Base-by-base conservation (phyloP, 2,888 invertebrate species). In the Dryadula phaetusa region DNA sequence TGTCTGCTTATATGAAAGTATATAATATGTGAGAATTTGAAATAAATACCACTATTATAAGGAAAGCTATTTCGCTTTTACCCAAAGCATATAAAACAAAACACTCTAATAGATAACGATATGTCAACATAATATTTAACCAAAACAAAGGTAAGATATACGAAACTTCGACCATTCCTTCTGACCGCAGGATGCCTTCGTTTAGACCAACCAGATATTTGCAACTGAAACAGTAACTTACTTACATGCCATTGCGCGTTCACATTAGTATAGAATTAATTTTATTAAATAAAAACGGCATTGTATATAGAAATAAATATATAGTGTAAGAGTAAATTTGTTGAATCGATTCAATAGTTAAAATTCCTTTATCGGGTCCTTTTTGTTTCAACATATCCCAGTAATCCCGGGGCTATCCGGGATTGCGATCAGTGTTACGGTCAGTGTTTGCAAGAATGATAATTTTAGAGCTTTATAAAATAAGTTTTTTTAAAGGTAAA, bases 141-240 rank as follows among this genome's bases (percentile, higher is more conserved):
- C 61, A 34, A 42, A 61, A 49, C 66, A 72, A 65, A 68, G 74
- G 74, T 76, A 76, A 70, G 67, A 74, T 70, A 61, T 70, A 72
- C 74, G 70, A 77, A 75, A 78, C 52, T 66, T 60, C 32, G 56
- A 75, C 76, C 79, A 71, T 77, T 79, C 79, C 77, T 79, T 77
- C 77, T 75, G 72, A 74, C 75, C 80, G 74, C 77, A 75, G 76
- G 74, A 69, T 61, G 71, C 75, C 75, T 74, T 80, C 77, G 75
- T 81, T 81, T 70, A 70, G 66, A 71, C 71, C 68, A 20, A 18
- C 64, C 64, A 68, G 49, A 54, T 63, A 34, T 37, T 44, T 61
- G 22, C 10, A 53, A 66, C 54, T 25, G 64, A 28, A 1, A 5
- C 53, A 47, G 49, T 10, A 12, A 28, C 8, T 52, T 40, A 18